phyloP scores from a whole-genome alignment of 2,113 vertebrate species.

The Ochotona curzoniae region DNA sequence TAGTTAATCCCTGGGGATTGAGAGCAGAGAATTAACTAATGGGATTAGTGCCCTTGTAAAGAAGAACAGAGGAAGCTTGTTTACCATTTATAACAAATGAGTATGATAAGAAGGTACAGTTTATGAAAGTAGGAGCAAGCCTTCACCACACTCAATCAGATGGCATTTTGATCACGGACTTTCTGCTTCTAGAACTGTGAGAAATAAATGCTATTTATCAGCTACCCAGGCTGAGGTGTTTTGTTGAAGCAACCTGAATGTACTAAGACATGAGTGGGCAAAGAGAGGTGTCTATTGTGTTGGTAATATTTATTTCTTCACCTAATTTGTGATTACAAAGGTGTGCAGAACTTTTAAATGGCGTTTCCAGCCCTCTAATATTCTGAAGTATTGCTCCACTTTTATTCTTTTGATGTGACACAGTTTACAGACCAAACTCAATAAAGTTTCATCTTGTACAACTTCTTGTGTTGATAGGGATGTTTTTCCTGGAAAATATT shows the following conservation, averaged over 20 bases:
- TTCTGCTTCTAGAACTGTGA: no score
- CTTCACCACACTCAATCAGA: not conserved
- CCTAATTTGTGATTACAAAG: not conserved
- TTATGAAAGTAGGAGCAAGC: not conserved
- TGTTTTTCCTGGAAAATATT: no score
- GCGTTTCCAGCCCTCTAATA: not conserved
- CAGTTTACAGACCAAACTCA: not conserved
- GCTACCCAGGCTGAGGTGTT: no score
- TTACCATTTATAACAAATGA: not conserved
- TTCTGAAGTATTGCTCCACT: not conserved
- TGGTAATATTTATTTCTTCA: not conserved
- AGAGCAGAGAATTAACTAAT: not conserved
- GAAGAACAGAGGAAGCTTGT: not conserved
- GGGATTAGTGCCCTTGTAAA: not conserved
- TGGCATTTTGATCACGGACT: no score
- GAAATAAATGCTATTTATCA: no score
- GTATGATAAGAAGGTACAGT: not conserved
- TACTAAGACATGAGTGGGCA: not conserved
- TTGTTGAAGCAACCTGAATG: not conserved
- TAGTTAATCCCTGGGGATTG: not conserved
- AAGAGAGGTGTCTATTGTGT: not conserved
- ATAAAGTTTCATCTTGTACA: not conserved
- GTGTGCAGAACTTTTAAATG: not conserved
- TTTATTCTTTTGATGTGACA: not conserved
- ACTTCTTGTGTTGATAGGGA: not conserved